Conservation (phyloP, 1,140 invertebrate species). For the Euura saliciscinereae region DNA sequence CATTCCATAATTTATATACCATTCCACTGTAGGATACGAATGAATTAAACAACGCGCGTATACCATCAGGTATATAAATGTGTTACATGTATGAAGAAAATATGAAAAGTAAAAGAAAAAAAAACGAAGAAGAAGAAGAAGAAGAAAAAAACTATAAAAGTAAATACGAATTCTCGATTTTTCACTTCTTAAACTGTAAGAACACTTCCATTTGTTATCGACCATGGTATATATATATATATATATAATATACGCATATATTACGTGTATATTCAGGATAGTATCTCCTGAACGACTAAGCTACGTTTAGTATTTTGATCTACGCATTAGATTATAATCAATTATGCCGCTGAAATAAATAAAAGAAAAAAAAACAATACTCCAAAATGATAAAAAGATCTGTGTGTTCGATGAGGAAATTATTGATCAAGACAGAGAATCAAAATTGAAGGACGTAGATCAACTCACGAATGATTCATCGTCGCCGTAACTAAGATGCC, state of each 20-base stretch:
- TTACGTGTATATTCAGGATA: constrained; percentile 32
- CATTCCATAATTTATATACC: constrained; percentile 37
- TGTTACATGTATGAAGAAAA: constrained; percentile 19
- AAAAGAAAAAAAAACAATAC: no score
- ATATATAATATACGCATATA: constrained; percentile 11
- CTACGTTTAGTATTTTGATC: neutral
- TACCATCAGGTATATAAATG: constrained; percentile 30
- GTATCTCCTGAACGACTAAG: neutral
- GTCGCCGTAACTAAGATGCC: no score
- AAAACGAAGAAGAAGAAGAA: no score
- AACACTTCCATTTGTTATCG: constrained; percentile 34
- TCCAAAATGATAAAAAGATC: no score
- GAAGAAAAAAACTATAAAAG: neutral
- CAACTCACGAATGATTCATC: no score
- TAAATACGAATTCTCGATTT: constrained; percentile 36
- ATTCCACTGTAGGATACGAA: constrained; percentile 23
- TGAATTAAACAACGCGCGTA: constrained; percentile 28
- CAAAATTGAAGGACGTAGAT: no score
- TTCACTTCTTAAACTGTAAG: constrained; percentile 44
- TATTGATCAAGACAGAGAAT: no score
- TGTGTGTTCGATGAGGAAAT: no score
- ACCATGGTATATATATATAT: constrained; percentile 29
- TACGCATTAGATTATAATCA: no score
- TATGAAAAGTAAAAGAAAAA: constrained; percentile 8
- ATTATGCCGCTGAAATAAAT: no score